phyloP scores from a whole-genome alignment of 2,113 vertebrate species.

The Platysteira castanea region DNA sequence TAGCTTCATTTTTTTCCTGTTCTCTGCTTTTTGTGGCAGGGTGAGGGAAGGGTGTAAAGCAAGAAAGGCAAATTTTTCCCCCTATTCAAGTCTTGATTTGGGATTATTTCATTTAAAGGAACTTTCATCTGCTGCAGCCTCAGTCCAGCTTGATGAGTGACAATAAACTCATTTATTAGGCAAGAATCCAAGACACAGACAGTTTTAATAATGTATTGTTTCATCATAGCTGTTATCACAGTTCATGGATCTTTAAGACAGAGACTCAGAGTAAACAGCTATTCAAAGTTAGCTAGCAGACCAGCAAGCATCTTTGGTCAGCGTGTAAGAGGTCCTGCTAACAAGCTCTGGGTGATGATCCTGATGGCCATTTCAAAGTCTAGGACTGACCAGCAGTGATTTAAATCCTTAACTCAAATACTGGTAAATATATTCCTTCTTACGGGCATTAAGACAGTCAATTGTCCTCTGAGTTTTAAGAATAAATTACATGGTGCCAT shows the following conservation, averaged over 20 bases:
- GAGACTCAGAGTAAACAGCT: neutral
- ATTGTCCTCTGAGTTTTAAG: neutral
- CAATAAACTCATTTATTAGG: neutral
- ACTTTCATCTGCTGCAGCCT: neutral
- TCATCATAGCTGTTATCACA: neutral
- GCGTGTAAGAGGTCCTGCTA: neutral
- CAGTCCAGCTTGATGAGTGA: neutral
- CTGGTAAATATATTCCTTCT: neutral
- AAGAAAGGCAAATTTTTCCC: neutral
- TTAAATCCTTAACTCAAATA: neutral
- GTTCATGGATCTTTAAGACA: neutral
- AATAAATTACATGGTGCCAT: neutral
- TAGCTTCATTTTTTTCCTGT: neutral
- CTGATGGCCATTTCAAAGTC: neutral
- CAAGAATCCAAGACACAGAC: neutral
- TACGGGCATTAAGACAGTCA: neutral
- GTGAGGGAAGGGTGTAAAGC: neutral
- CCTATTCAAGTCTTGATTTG: neutral
- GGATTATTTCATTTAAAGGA: neutral
- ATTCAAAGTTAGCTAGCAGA: neutral
- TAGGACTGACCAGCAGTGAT: neutral
- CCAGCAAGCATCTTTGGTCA: neutral
- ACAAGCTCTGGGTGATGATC: neutral
- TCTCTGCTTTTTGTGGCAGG: neutral
- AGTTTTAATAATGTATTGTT: neutral